These are phyloP conservation scores for Chaetoderma sp. DNA, from an alignment of 2,888 invertebrate genomes.

Conservation along the genomic window DNA sequence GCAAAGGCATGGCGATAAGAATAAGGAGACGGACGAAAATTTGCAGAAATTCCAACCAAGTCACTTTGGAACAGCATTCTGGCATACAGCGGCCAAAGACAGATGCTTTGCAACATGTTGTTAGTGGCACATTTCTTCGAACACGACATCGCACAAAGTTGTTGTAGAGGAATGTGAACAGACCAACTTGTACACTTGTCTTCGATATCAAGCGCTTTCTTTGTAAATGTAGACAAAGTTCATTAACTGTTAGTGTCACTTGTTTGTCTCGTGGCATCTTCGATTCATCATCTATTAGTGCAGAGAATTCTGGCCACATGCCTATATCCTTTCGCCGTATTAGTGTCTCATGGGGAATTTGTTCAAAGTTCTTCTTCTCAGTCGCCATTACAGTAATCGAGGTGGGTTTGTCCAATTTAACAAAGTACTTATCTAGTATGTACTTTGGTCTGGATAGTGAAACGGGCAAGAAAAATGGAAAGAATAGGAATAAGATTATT, in stretches of 20 bases:
- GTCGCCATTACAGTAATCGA: not conserved
- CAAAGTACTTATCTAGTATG: not conserved
- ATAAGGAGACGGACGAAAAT: not conserved
- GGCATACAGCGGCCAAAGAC: not conserved
- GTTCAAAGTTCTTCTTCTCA: not conserved
- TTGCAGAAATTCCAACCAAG: not conserved
- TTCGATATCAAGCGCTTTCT: constrained; percentile 4
- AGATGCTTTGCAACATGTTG: not conserved
- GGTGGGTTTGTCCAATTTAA: not conserved
- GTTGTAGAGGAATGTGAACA: constrained; percentile 5
- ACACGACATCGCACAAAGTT: constrained; percentile 6
- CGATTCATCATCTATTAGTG: not conserved
- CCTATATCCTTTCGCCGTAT: not conserved
- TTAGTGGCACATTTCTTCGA: not conserved
- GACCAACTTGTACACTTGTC: constrained; percentile 13
- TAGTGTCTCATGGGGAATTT: not conserved
- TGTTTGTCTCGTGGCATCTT: not conserved
- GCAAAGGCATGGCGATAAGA: not conserved
- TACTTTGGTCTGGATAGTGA: constrained; percentile 23
- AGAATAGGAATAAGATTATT: constrained; percentile 34
- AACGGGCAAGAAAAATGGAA: constrained; percentile 35
- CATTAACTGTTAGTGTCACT: not conserved
- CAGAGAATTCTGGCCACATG: not conserved
- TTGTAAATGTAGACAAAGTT: constrained; percentile 2
- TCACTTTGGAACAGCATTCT: not conserved